Evolutionary conservation across 2,888 invertebrate species (phyloP).

Genomic region (Anorthoa munda): DNA sequence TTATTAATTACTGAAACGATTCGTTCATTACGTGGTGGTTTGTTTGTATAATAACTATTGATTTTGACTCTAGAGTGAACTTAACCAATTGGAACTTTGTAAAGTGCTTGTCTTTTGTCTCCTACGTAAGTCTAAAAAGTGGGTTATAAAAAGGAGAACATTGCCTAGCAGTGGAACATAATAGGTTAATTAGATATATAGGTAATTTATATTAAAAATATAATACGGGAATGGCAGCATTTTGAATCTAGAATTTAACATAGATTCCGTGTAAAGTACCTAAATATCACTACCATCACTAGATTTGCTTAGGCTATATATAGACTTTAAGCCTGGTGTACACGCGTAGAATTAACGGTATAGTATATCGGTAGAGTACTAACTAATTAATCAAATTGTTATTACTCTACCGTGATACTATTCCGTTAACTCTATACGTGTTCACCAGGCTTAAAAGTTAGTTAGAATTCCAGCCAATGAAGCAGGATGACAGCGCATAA

Average conservation of each 20-base stretch:
- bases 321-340: neutral
- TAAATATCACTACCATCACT: constrained; percentile 17
- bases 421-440: no score
- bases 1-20: neutral
- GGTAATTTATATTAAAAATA: no score
- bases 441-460: constrained; percentile 6
- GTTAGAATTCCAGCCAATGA: neutral
- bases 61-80: constrained; percentile 18
- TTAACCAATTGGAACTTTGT: constrained; percentile 12
- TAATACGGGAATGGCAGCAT: no score
- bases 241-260: neutral
- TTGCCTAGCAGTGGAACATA: no score
- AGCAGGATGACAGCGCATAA: constrained; percentile 5
- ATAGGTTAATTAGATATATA: no score
- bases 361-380: no score
- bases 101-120: neutral
- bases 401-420: no score
- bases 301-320: neutral
- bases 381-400: no score
- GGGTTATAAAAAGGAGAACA: no score
- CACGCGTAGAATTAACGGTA: no score
- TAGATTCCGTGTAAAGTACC: neutral
- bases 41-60: constrained; percentile 34
- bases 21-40: neutral
- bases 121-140: neutral